Evolutionary conservation across 2,113 vertebrate species (phyloP), one percentile per base, ranked within the genome.

Genomic region (Lutjanus erythropterus): DNA sequence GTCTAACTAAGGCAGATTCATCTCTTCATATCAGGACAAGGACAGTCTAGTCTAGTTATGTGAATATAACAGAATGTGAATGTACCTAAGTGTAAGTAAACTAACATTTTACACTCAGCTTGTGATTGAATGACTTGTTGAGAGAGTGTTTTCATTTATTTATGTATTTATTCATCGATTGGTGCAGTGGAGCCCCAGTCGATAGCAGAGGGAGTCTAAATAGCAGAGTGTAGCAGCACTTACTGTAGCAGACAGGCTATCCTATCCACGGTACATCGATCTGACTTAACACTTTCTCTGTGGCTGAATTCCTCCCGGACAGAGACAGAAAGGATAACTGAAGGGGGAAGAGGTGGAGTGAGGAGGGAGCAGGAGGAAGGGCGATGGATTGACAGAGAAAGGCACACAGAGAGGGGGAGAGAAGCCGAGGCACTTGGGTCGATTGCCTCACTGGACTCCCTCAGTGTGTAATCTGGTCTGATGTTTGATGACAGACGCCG

Each of bases 81-180:
- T 5, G 27, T 46, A 29, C 47, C 12, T 15, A 33, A 25, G 29
- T 42, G 5, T 16, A 21, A 19, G 23, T 37, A 9, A 15, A 12
- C 18, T 16, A 47, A 62, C 6, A 35, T n/a, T 66, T 25, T 19
- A 14, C 19, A 56, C 12, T 44, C 47, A 49, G 47, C 21, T 66
- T 8, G n/a, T 3, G 77, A 68, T 64, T 68, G 31, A 70, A 33
- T 44, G 53, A 71, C 52, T 41, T 5, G 67, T 76, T 53, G 39
- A 65, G 6, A 50, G 56, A 53, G 42, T 59, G 71, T 84, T 79
- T 74, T 78, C 16, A 76, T 72, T 88, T 64, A 83, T 87, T 66
- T 79, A 78, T 74, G 58, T 29, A 69, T 78, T 80, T 65, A 67
- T 65, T 58, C 4, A 89, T 79, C 33, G 86, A 87, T 68, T 35